A percentile compares a stretch with the other conserved stretches of the same genome.
These are phyloP conservation scores for Hylia prasina DNA, from an alignment of 2,113 vertebrate species.

Conservation along the genomic window DNA sequence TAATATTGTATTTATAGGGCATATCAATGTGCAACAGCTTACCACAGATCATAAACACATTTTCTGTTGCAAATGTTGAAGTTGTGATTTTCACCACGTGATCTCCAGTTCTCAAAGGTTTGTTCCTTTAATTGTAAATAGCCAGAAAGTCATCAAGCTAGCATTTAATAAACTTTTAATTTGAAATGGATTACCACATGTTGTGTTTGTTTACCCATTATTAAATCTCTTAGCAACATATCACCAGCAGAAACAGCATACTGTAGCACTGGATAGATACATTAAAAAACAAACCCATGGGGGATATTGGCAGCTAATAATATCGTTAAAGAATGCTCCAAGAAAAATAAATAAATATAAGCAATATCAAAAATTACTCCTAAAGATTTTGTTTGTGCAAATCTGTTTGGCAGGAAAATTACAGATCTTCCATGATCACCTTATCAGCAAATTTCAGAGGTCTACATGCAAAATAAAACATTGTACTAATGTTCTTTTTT, in stretches of 20 bases:
- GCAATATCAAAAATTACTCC: constrained; percentile 37
- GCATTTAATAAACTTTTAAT: constrained; percentile 86
- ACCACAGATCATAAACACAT: constrained; percentile 69
- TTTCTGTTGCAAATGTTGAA: constrained; percentile 67
- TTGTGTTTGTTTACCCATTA: constrained; percentile 85
- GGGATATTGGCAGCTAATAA: constrained; percentile 76
- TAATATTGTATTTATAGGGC: constrained; percentile 43
- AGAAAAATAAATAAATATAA: constrained; percentile 73
- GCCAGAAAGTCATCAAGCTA: constrained; percentile 80
- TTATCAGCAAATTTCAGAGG: background rate
- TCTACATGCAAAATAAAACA: background rate
- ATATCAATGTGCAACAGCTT: constrained; percentile 59
- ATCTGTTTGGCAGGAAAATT: background rate
- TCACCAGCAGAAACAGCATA: constrained; percentile 73
- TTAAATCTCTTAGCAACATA: constrained; percentile 82
- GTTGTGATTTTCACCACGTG: constrained; percentile 60
- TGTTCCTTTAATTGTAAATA: constrained; percentile 79
- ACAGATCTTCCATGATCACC: background rate
- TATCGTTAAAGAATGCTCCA: constrained; percentile 62
- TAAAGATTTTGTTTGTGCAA: constrained; percentile 10
- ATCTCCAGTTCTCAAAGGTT: constrained; percentile 71
- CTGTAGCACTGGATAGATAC: constrained; percentile 68
- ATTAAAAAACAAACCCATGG: constrained; percentile 76
- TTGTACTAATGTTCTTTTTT: background rate
- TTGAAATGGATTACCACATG: constrained; percentile 84